phyloP scores from a whole-genome alignment of 2,113 vertebrate genomes.

The Pungitius pungitius region DNA sequence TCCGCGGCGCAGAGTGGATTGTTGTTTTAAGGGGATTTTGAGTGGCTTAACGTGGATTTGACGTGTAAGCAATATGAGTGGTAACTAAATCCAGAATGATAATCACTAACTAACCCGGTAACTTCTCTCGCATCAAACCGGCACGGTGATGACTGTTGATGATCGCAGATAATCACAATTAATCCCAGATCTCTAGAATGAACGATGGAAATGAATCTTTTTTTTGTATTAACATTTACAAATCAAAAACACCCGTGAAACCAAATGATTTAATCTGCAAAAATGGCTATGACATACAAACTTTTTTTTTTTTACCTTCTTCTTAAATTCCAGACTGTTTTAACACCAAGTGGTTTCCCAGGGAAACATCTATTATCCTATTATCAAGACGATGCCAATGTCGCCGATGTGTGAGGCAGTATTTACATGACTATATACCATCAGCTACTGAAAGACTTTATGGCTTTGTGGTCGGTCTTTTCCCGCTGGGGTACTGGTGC shows the following conservation, averaged over 20 bases:
- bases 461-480: slow-evolving; percentile 64
- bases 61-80: slow-evolving; percentile 52
- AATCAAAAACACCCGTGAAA: background rate
- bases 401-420: slow-evolving; percentile 74
- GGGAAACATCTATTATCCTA: slow-evolving; percentile 78
- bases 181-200: slow-evolving; percentile 1
- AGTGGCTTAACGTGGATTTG: slow-evolving; percentile 70
- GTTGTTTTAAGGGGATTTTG: slow-evolving; percentile 68
- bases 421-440: slow-evolving; percentile 80
- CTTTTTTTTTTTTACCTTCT: slow-evolving; percentile 43
- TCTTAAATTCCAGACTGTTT: slow-evolving; percentile 75
- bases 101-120: slow-evolving; percentile 41
- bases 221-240: background rate
- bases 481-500: slow-evolving; percentile 60
- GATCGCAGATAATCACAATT: slow-evolving; percentile 16
- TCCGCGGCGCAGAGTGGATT: slow-evolving; percentile 55
- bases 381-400: slow-evolving; percentile 78
- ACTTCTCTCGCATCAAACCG: slow-evolving; percentile 44
- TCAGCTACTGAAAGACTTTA: slow-evolving; percentile 72
- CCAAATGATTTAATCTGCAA: background rate
- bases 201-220: background rate
- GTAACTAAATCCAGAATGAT: slow-evolving; percentile 44
- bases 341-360: slow-evolving; percentile 74
- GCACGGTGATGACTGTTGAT: slow-evolving; percentile 17
- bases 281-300: slow-evolving; percentile 9